Base-by-base conservation (phyloP, 1,140 invertebrate genomes). In the Bursaphelenchus mucronatus region DNA sequence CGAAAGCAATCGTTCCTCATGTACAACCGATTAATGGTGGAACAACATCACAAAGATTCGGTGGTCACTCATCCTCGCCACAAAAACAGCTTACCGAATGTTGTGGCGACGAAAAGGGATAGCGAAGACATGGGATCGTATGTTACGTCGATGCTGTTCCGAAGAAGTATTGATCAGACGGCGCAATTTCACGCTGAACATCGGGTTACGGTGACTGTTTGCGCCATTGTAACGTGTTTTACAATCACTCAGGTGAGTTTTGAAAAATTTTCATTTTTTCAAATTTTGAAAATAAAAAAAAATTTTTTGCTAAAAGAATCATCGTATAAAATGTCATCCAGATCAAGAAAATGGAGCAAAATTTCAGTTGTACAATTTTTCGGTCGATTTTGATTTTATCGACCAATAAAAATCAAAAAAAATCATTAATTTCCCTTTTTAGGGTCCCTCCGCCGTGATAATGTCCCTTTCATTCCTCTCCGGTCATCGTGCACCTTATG, bases 161-260 rank as follows among this genome's bases (percentile, higher is more conserved):
- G 72, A 19, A 45, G 61, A 41, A 70, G 61, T 41, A 64, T 72
- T 49, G 74, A 73, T 50, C 70, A 69, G 68, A 69, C 58, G 10
- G 47, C 51, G 39, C 68, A 69, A 59, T 70, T 63, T 49, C 63
- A 65, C 50, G 74, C 64, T 17, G 71, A 74, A 61, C 74, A 76
- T 47, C 69, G 70, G 30, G 64, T 74, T 9, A 76, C 66, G 15
- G 54, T 67, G 21, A 68, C 65, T 8, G 66, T 67, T 8, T 53
- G 43, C n/a, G 30, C 44, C 9, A 68, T 67, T 57, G 66, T 67
- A 10, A 67, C 66, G 30, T 67, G 47, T 41, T 67, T 67, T 46
- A 68, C 65, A 3, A 50, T 66, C 9, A 66, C 64, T 11, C 64
- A 66, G 44, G 64, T 64, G 10, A 15, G 51, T 63, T 41, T 30